Evolutionary conservation across 2,797 vertebrate species (phyloP).

Genomic region (Chrysocyon brachyurus): DNA sequence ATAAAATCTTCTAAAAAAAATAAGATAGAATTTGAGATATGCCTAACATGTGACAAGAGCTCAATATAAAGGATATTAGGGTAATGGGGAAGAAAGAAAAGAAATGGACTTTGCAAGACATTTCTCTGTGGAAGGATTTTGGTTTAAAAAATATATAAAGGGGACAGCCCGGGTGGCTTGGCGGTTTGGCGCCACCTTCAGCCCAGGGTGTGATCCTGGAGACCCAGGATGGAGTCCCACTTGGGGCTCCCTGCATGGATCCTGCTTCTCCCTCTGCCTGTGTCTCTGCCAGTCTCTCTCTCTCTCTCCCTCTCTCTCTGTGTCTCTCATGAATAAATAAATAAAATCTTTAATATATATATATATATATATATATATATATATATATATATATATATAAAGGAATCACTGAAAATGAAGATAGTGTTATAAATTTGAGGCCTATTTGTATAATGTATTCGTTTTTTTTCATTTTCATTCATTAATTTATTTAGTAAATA

Average conservation of each 20-base stretch:
- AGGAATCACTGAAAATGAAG: neutral
- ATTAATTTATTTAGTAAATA: constrained; percentile 46
- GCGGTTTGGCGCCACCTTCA: too few species aligned
- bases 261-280: too few species aligned
- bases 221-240: too few species aligned
- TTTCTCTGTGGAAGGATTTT: neutral
- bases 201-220: too few species aligned
- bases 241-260: too few species aligned
- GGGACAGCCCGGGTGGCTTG: too few species aligned
- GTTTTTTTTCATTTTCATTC: constrained; percentile 30
- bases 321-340: too few species aligned
- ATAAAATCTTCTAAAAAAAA: neutral
- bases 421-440: neutral
- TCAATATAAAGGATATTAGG: neutral
- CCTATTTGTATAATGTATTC: neutral
- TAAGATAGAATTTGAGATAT: neutral
- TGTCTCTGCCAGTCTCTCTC: too few species aligned
- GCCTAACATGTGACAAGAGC: neutral
- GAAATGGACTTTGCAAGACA: neutral
- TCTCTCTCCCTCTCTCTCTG: too few species aligned
- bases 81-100: neutral
- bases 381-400: too few species aligned
- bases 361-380: too few species aligned
- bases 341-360: too few species aligned
- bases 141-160: neutral